Base-by-base conservation (phyloP, 2,797 vertebrate species). In the Hydrophis major region DNA sequence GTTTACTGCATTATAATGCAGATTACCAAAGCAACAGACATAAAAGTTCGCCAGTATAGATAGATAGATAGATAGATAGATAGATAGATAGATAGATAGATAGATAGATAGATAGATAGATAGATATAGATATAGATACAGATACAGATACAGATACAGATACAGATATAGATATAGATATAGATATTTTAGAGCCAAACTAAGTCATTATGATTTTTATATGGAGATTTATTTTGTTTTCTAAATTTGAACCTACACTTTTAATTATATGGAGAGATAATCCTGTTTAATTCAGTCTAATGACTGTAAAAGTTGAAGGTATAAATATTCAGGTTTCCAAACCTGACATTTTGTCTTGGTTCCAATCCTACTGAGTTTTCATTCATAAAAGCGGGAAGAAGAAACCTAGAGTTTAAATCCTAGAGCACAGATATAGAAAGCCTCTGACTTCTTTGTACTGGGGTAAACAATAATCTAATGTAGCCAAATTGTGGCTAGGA, bases 1-100 rank as follows among this genome's bases (percentile, higher is more conserved):
- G 96, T 94, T 92, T 91, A 93, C 87, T 94, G 37, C 89, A 94
- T 2, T 57, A 92, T 93, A 95, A 93, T 59, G 92, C 0, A 93
- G 2, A 1, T 5, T 16, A 59, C 20, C 32, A 42, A 74, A 94
- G 93, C 89, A 94, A 94, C 87, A 92, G 2, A 11, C 7, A 69
- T 74, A 94, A 60, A 91, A 66, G 12, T 63, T 63, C 2, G 32
- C 50, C 60, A 16, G 28, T 13, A 47, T n/a, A 16, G 37, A 37
- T 37, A 37, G 37, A 37, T 37, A 37, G 37, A 37, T 37, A 37
- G 37, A 37, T 37, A 2, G 37, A 37, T 37, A 37, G 37, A 37
- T 37, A 37, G 37, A 37, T 37, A 37, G 37, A 37, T 37, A 37
- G 37, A 37, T 37, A 37, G 37, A 37, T 37, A 37, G 37, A 37